phyloP scores from a whole-genome alignment of 2,113 vertebrate genomes.

The Bubo scandiacus region DNA sequence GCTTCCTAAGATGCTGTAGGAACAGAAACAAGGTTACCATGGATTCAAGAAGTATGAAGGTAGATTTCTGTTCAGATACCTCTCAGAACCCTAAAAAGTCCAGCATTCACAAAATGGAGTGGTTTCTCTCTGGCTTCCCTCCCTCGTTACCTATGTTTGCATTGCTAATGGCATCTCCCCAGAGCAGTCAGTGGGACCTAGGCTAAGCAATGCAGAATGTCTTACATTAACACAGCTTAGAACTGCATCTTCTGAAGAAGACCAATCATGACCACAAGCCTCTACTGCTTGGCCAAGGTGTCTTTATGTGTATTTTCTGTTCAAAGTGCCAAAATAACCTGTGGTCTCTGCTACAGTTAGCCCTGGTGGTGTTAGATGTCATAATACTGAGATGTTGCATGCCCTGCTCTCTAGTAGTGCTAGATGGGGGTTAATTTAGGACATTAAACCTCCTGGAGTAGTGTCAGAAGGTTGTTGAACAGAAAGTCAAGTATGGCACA shows the following conservation, averaged over 20 bases:
- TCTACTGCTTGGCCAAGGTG: background rate
- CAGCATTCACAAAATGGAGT: background rate
- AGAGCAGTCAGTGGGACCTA: background rate
- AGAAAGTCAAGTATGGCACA: background rate
- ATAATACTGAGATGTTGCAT: background rate
- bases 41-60: background rate
- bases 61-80: background rate
- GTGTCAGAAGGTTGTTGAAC: background rate
- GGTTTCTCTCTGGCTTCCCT: background rate
- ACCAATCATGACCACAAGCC: rapidly evolving
- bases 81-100: background rate
- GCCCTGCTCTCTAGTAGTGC: background rate
- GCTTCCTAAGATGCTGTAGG: background rate
- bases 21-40: background rate
- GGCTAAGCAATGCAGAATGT: background rate
- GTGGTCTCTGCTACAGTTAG: background rate
- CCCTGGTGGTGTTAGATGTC: background rate
- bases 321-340: background rate
- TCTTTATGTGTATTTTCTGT: background rate
- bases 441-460: background rate
- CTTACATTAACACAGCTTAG: background rate
- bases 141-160: background rate
- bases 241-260: background rate
- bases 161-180: background rate
- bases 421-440: background rate